Evolutionary conservation across 2,888 invertebrate species (phyloP), one percentile per base, ranked within the genome.

Genomic region (Platycheirus albimanus): DNA sequence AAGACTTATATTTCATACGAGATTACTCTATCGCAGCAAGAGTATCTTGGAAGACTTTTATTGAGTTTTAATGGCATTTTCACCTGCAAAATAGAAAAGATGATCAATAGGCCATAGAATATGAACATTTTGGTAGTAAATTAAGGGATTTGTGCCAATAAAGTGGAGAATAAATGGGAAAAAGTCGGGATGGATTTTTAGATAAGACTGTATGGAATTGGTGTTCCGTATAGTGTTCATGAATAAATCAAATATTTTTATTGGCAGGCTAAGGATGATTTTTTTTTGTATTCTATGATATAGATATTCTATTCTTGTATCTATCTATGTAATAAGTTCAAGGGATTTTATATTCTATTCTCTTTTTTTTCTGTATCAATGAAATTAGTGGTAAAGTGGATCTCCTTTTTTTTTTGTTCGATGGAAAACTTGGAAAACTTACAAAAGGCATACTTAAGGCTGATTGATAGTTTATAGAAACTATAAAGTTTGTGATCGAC

Each of bases 71-170:
- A 83, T 78, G 56, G 78, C 15, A 58, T 52, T 78, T 83, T 69
- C 83, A 83, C 78, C 78, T 78, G 83, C 72, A 83, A 83, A 83
- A 74, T 67, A 63, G 41, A 69, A 61, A 45, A 51, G 72, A 83
- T 83, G 83, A 83, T 83, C 72, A 72, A 83, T 83, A 43, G 49
- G 61, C 20, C 20, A 56, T 38, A 56, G 20, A 13, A 0, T 56
- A 38, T 36, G 13, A 11, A 4, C 2, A 24, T 38, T 8, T 13
- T 15, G 69, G 78, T 67, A 69, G 63, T 83, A 72, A 83, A 83
- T 77, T 83, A 49, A 67, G 64, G 72, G 83, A 83, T 83, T 83
- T 83, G 78, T 76, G 77, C 63, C 81, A 83, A 83, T 78, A 76
- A 74, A 83, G 33, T 41, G 15, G 64, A 49, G 56, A 67, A 83